These are phyloP conservation scores for Bagarius yarrelli DNA, from an alignment of 2,113 vertebrate species.

Conservation along the genomic window DNA sequence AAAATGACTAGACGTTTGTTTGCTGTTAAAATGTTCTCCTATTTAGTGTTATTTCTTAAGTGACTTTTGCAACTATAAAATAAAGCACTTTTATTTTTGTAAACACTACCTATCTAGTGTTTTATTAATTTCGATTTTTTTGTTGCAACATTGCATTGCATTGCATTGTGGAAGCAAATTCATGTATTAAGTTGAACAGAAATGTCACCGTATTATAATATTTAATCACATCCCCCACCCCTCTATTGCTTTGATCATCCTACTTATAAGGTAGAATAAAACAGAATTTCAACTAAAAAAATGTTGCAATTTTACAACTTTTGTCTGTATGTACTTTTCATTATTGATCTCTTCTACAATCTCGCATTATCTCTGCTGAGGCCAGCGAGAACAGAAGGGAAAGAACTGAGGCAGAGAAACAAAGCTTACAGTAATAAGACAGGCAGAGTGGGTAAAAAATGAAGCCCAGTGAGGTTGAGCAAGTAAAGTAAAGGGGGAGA, in stretches of 20 bases:
- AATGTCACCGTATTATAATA: background rate
- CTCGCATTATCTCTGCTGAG: slow-evolving; percentile 4
- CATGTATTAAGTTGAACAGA: background rate
- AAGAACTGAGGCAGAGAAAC: background rate
- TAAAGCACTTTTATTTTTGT: background rate
- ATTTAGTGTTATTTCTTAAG: background rate
- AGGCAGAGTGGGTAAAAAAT: slow-evolving; percentile 49
- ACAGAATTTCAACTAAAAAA: too few species aligned
- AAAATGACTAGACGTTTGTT: background rate
- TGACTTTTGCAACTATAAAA: background rate
- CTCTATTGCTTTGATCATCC: background rate
- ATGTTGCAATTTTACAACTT: background rate
- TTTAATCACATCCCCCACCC: background rate
- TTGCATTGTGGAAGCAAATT: background rate
- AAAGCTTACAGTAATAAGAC: slow-evolving; percentile 12
- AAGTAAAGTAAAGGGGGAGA: slow-evolving; percentile 19
- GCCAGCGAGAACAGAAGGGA: slow-evolving; percentile 27
- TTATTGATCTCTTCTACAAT: background rate
- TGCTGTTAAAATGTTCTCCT: background rate
- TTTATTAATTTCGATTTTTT: background rate
- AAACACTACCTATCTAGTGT: background rate
- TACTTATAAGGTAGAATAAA: background rate
- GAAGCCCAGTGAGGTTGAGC: slow-evolving; percentile 31
- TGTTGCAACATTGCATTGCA: background rate
- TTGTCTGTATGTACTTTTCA: background rate